A percentile compares a stretch with the other conserved stretches of the same genome.
These are phyloP conservation scores for Eulithis testata DNA, from an alignment of 2,888 invertebrate species.

Conservation along the genomic window DNA sequence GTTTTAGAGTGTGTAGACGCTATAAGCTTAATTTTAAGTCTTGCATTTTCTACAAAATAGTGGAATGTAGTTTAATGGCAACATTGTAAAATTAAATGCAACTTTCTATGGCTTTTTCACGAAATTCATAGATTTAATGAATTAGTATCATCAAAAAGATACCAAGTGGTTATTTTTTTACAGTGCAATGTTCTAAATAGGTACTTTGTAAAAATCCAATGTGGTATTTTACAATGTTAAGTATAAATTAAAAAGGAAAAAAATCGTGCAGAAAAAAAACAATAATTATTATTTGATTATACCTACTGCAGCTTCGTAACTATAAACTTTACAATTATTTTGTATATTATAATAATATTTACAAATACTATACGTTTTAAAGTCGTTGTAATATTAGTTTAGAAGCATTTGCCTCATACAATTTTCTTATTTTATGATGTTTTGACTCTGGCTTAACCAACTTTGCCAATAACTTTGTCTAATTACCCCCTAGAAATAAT, in stretches of 20 bases:
- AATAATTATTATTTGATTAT: neutral
- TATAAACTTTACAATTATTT: neutral
- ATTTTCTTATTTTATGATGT: constrained; percentile 5
- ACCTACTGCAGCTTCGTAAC: neutral
- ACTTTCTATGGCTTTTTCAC: constrained; percentile 21
- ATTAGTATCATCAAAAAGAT: neutral
- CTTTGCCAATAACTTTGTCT: constrained; percentile 3
- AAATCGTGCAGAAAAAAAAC: neutral
- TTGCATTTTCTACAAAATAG: neutral
- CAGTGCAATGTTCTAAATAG: too few relatives aligned
- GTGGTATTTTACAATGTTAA: too few relatives aligned
- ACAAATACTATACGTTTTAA: constrained; percentile 29
- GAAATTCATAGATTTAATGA: constrained; percentile 1
- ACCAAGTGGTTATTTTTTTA: too few relatives aligned
- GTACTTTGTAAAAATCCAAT: too few relatives aligned
- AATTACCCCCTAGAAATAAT: constrained; percentile 11
- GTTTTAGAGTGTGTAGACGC: constrained; percentile 1
- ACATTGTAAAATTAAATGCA: constrained; percentile 26
- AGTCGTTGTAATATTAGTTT: constrained; percentile 38
- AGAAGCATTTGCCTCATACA: constrained; percentile 13
- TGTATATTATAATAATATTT: constrained; percentile 17
- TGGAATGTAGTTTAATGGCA: constrained; percentile 19
- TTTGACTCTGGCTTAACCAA: constrained; percentile 15
- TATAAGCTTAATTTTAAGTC: neutral
- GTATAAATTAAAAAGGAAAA: neutral